Evolutionary conservation across 2,888 invertebrate species (phyloP), one percentile per base, ranked within the genome.

Genomic region (Flexamia atlantica): DNA sequence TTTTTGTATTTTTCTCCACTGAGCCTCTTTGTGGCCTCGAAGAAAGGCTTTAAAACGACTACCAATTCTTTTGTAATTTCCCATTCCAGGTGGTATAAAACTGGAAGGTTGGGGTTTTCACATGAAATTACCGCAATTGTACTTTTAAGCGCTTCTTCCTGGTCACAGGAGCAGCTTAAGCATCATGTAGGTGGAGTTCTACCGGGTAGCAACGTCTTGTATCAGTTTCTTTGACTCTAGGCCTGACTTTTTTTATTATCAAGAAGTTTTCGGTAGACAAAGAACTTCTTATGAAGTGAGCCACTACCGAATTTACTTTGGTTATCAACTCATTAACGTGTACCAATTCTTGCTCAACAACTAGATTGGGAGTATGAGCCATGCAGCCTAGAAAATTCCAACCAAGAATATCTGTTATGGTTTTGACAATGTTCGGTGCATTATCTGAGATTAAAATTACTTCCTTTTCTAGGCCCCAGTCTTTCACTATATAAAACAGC

Each of bases 101-200:
- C 7, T 30, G 68, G 68, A 2, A 68, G 30, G 23, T 64, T 25
- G 3, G 9, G 25, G 28, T 68, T 68, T 4, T 20, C 68, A 64
- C n/a, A n/a, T n/a, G n/a, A n/a, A n/a, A 68, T 30, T 30, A 68
- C 5, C 12, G 30, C 68, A 12, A 68, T 5, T n/a, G 68, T 68
- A 17, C 7, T 30, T 36, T 68, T 68, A 1, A 68, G 3, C 0
- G 68, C 68, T 30, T 68, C 68, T 17, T 68, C 68, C 7, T 30
- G 68, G n/a, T 68, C 68, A 68, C 68, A 30, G 17, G 32, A 68
- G 12, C 68, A 5, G 50, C 14, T 53, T 3, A 5, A 64, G 7
- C 64, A 64, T 64, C 23, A 64, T 9, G 25, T 28, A 64, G 64
- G 64, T 64, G 64, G 64, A 64, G 23, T 68, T 68, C 68, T 32